phyloP scores from a whole-genome alignment of 2,797 vertebrate species.

The Crenuchus spilurus region DNA sequence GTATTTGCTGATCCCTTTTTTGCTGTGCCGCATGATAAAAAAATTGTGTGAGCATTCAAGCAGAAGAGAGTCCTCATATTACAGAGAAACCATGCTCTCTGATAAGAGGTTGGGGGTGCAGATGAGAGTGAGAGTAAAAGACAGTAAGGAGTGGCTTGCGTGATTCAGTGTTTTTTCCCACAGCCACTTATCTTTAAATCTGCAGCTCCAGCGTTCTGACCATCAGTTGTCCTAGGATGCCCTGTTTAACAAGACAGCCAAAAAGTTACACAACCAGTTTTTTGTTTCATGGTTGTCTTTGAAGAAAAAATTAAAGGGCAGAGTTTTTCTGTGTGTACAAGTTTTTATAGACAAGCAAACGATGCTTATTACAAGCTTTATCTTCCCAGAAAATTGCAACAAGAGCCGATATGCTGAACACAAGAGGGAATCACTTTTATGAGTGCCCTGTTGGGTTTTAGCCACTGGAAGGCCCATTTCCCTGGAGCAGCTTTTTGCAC shows the following conservation, averaged over 20 bases:
- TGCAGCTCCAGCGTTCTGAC: constrained; percentile 69
- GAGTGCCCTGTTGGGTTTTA: constrained; percentile 46
- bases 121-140: not conserved
- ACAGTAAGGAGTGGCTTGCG: constrained; percentile 20
- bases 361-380: constrained; percentile 50
- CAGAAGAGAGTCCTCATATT: constrained; percentile 20
- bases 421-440: constrained; percentile 55
- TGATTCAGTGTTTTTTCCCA: constrained; percentile 49
- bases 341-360: constrained; percentile 40
- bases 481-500: constrained; percentile 43
- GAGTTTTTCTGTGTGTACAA: constrained; percentile 18
- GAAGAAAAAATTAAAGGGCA: not conserved
- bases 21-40: not conserved
- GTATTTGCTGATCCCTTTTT: constrained; percentile 21
- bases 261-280: constrained; percentile 35
- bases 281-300: constrained; percentile 39
- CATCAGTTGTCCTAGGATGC: constrained; percentile 71
- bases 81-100: constrained; percentile 25
- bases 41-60: not conserved
- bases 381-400: constrained; percentile 41
- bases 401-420: constrained; percentile 34
- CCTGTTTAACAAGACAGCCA: constrained; percentile 44
- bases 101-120: constrained; percentile 10
- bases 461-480: constrained; percentile 54
- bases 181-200: constrained; percentile 75